Base-by-base conservation (phyloP, 2,888 invertebrate genomes). In the Odontothrips loti region DNA sequence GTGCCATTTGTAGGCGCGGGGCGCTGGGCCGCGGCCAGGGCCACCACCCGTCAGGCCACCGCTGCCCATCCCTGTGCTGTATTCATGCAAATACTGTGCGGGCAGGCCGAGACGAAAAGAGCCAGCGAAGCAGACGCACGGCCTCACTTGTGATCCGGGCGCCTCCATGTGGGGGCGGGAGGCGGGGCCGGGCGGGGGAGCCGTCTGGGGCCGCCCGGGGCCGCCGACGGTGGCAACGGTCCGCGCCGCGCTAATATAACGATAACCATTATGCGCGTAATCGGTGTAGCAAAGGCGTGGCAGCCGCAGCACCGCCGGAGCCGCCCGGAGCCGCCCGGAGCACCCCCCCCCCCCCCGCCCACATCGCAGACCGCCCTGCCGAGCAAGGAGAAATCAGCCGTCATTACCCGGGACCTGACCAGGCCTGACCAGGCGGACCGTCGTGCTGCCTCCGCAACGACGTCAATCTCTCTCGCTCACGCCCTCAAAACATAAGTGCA, bases 181-280 rank as follows among this genome's bases (percentile, higher is more conserved):
- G n/a, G n/a, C n/a, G n/a, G n/a, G n/a, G n/a, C n/a, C n/a, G n/a
- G n/a, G n/a, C n/a, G n/a, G n/a, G n/a, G n/a, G n/a, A n/a, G n/a
- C n/a, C n/a, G n/a, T n/a, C n/a, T n/a, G n/a, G n/a, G n/a, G n/a
- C n/a, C n/a, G n/a, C n/a, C n/a, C n/a, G 34, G 34, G 34, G 34
- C 2, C 34, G 34, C 3, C 34, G 34, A 6, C 34, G 34, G 34
- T 6, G 34, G 34, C 34, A 6, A 43, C 6, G 34, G n/a, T 23
- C 68, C 27, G 68, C 68, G 68, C 23, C 68, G 68, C 68, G 27
- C 68, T 27, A 27, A 75, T 75, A 75, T 75, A 75, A 75, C 68
- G 12, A 75, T 75, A 75, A 75, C 68, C 68, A 75, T 75, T 75
- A 75, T 43, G 34, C 58, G 58, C 20, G 58, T 58, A 58, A 58